Evolutionary conservation across 2,113 vertebrate genomes (phyloP).

Genomic region (Aphelocoma coerulescens): DNA sequence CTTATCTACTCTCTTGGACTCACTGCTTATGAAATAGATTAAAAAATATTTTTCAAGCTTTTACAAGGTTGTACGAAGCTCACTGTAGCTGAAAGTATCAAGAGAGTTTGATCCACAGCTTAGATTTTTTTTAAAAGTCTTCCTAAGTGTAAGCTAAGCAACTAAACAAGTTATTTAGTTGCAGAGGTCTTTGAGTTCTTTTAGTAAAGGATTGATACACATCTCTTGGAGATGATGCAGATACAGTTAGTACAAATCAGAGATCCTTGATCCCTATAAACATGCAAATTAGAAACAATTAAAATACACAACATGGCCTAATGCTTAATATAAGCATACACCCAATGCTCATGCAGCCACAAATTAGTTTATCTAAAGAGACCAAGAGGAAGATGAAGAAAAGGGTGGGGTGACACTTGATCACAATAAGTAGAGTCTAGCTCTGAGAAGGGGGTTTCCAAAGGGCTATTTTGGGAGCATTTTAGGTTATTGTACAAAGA

Average conservation of each 20-base stretch:
- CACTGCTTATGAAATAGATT: neutral
- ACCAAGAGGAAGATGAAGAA: neutral
- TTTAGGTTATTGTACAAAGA: neutral
- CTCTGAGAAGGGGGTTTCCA: neutral
- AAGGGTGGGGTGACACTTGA: neutral
- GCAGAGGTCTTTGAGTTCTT: neutral
- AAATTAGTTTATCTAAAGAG: slow-evolving; percentile 9
- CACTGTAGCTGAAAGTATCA: neutral
- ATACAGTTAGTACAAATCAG: neutral
- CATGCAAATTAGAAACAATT: slow-evolving; percentile 38
- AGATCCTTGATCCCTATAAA: neutral
- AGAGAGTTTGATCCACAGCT: neutral
- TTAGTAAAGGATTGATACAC: neutral
- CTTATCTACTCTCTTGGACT: neutral
- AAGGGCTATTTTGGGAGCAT: neutral
- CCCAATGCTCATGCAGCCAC: neutral
- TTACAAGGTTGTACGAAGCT: neutral
- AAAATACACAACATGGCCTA: neutral
- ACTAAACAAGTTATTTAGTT: neutral
- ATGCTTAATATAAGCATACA: neutral
- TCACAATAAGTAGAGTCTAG: neutral
- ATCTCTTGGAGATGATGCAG: neutral
- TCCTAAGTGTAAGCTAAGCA: neutral
- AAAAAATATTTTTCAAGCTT: neutral
- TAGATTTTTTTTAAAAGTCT: neutral